Conservation (phyloP, 1,140 invertebrate species). For the Myzus persicae region DNA sequence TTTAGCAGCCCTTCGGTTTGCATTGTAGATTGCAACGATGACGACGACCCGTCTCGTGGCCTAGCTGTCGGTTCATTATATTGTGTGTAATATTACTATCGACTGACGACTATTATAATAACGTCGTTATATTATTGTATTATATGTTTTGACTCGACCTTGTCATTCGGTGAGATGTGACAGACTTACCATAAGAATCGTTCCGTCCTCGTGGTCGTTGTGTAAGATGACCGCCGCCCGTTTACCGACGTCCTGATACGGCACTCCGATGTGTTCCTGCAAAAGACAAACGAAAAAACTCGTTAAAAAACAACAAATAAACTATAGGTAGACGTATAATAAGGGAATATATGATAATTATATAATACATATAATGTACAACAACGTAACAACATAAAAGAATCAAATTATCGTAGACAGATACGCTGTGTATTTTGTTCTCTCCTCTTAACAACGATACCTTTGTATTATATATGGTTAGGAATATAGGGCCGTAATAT, state of each 20-base stretch:
- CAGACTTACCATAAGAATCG: constrained; percentile 81
- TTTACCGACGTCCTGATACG: constrained; percentile 85
- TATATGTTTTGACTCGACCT: constrained; percentile 7
- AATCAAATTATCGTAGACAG: neutral
- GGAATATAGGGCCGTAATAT: neutral
- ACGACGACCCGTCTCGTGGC: neutral
- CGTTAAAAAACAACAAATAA: neutral
- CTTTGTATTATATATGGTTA: neutral
- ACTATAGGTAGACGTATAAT: neutral
- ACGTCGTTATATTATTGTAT: neutral
- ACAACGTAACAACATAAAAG: neutral
- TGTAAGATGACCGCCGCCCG: constrained; percentile 85
- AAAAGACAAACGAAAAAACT: neutral
- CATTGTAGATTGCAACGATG: neutral
- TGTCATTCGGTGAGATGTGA: neutral
- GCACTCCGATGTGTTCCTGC: constrained; percentile 72
- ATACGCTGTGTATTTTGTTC: neutral
- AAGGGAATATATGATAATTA: neutral
- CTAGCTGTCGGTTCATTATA: neutral
- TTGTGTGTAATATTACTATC: neutral
- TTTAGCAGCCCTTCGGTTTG: neutral
- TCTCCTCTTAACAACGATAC: neutral
- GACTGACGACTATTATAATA: neutral
- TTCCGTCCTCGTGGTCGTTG: constrained; percentile 76
- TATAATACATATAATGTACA: neutral